phyloP scores from a whole-genome alignment of 2,888 invertebrate genomes.

The Rosalia funebris region DNA sequence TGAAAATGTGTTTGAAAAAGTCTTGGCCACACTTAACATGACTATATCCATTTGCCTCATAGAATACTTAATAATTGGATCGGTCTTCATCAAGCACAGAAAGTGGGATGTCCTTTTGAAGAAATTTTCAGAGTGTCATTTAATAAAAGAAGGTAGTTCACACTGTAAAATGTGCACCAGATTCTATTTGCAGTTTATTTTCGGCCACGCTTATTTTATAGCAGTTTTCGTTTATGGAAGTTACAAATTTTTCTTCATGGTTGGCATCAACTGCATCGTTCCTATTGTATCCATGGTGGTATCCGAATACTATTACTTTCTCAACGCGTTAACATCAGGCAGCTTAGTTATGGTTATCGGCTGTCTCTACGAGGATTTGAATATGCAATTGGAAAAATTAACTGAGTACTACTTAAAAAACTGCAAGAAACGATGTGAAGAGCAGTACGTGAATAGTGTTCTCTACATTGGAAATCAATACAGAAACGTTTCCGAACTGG shows the following conservation, averaged over 20 bases:
- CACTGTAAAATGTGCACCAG: not conserved
- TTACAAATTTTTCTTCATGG: not conserved
- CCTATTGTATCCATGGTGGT: not conserved
- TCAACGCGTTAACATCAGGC: not conserved
- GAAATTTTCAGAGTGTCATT: not conserved
- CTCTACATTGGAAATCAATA: slow-evolving; percentile 14
- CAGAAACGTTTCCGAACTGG: slow-evolving; percentile 1
- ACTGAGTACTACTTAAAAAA: not conserved
- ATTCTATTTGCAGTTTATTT: slow-evolving; percentile 17
- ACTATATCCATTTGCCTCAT: slow-evolving; percentile 5
- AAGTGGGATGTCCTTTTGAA: slow-evolving; percentile 13
- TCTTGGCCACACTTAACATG: not conserved
- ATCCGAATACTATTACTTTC: slow-evolving; percentile 23
- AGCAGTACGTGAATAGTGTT: slow-evolving; percentile 8
- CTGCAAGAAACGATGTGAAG: not conserved
- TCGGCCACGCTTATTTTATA: slow-evolving; percentile 6
- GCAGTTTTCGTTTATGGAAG: not conserved
- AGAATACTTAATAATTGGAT: not conserved
- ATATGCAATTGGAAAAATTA: slow-evolving; percentile 7
- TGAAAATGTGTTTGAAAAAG: slow-evolving; percentile 13
- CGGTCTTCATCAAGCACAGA: not conserved
- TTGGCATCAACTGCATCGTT: not conserved
- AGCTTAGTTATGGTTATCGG: slow-evolving; percentile 4
- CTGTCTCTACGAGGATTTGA: slow-evolving; percentile 11
- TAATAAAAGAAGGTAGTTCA: not conserved